Base-by-base conservation (phyloP, 2,797 vertebrate genomes). In the Enteromius paludinosus region DNA sequence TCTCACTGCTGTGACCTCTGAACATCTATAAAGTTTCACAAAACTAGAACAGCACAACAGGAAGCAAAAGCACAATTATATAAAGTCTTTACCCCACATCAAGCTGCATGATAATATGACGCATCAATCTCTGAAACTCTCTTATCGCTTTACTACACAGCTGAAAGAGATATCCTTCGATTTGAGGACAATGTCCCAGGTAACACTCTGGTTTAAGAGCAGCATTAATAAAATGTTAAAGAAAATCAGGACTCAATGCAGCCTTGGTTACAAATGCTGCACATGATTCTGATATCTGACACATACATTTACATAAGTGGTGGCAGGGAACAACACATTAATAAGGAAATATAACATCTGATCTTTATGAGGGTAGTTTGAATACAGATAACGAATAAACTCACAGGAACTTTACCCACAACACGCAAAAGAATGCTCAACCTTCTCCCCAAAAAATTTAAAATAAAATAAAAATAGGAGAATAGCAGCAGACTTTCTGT, bases 291-390 rank as follows among this genome's bases (percentile, higher is more conserved):
- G 59, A 45, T 49, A 73, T 77, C 8, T 28, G 74, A 35, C 30
- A 72, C 0, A 62, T 45, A 35, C 64, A 71, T 23, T 54, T 25
- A 77, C 8, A 38, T 3, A 69, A 47, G 4, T n/a, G n/a, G 12
- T 56, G 41, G 35, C 59, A 54, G 28, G 23, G 6, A 33, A 59
- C 4, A 11, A 59, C 56, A 76, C 47, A 66, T 49, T 78, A 20
- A 69, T 54, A 11, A 25, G 28, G 25, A 75, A 80, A 68, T 71
- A 47, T 72, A 77, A 83, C 41, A 75, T 25, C 18, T 5, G 0
- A 35, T 47, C 38, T 78, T 74, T 70, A 79, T 56, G 66, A 73
- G 49, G 65, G 72, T 77, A 30, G 69, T 84, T 43, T 81, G 5
- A 49, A 1, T 47, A 45, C 12, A 12, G 45, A 82, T 79, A 52